Base-by-base conservation (phyloP, 1,140 invertebrate species). In the Nephotettix cincticeps region DNA sequence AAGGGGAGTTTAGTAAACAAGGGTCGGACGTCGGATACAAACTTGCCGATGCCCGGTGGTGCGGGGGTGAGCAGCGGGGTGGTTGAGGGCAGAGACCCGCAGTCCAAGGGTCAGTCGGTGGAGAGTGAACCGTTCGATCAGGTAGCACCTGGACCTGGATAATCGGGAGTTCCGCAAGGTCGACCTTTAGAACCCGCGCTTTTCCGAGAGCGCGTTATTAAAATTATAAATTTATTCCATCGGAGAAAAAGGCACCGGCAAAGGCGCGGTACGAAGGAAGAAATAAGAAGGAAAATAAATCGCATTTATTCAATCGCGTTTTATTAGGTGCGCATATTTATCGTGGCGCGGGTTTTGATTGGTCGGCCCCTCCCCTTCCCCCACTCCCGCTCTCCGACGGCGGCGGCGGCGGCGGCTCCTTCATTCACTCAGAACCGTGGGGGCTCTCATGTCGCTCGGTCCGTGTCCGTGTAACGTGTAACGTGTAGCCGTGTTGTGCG, bases 291-390 rank as follows among this genome's bases (percentile, higher is more conserved):
- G 70, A 63, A 74, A 74, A 75, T 75, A 75, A 75, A 75, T 73
- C 71, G 68, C 72, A 72, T 75, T 75, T 75, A 75, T 75, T 75
- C 74, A 75, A 75, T 75, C 67, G 72, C 68, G 58, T 71, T 70
- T 75, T 72, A 73, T 75, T 75, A 75, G 74, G 72, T 68, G 74
- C 68, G 74, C 72, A 75, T 75, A 75, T 75, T 75, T 75, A 75
- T 72, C 70, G 70, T 66, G 58, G 72, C 70, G 21, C 69, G 72
- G 25, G 25, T 61, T 71, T 45, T 64, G 72, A 75, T 75, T 75
- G 74, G 74, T 47, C 30, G 74, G 51, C 32, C 29, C 56, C 58
- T 43, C 69, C 69, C 61, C 51, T 40, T 27, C 36, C 65, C 66
- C 65, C 65, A 28, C 67, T 29, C 56, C 36, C 66, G 64, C n/a